Evolutionary conservation across 2,113 vertebrate genomes (phyloP).

Genomic region (Shinisaurus crocodilurus): DNA sequence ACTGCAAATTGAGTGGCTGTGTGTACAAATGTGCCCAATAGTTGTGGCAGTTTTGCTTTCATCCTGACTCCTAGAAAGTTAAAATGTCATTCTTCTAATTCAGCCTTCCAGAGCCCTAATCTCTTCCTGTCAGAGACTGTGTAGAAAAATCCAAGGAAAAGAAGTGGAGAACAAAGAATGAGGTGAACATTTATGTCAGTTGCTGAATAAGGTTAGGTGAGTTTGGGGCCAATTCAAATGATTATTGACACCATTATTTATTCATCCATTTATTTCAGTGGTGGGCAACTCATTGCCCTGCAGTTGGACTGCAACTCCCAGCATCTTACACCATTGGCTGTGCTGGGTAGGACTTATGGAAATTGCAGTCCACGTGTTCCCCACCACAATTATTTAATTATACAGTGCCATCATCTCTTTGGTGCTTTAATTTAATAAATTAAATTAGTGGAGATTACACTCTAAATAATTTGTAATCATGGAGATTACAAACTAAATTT

Average conservation of each 20-base stretch:
- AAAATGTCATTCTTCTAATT: not conserved
- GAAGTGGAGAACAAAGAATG: not conserved
- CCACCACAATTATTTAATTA: not conserved
- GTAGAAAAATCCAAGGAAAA: not conserved
- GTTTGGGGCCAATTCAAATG: not conserved
- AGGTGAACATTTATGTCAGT: not conserved
- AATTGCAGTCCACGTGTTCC: no score
- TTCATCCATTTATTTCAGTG: not conserved
- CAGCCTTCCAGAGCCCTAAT: not conserved
- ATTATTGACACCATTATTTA: not conserved
- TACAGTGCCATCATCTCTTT: not conserved
- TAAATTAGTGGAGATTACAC: no score
- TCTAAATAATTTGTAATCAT: no score
- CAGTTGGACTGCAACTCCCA: no score
- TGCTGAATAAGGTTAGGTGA: not conserved
- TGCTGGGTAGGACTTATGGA: no score
- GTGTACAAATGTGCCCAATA: not conserved
- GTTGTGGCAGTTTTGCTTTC: fast-evolving
- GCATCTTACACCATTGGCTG: no score
- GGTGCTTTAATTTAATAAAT: no score
- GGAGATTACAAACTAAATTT: not conserved
- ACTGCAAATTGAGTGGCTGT: not conserved
- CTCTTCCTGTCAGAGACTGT: not conserved
- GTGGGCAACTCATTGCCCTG: no score
- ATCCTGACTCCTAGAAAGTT: not conserved